A percentile compares a stretch with the other conserved stretches of the same genome.
Conservation (phyloP, 1,140 invertebrate species). For the Cydia pomonella region DNA sequence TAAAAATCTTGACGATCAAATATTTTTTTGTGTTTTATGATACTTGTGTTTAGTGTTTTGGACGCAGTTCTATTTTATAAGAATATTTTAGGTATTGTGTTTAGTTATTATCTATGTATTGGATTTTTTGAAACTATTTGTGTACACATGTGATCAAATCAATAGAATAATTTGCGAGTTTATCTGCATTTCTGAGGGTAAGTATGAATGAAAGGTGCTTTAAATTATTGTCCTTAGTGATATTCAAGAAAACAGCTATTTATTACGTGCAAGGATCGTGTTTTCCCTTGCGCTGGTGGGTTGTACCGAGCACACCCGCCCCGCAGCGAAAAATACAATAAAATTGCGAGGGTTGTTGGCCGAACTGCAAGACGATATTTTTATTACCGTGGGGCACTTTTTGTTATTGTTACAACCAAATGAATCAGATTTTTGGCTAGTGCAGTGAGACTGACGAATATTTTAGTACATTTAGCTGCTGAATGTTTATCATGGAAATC, state of each 20-base stretch:
- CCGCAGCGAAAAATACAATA: conserved; percentile 62
- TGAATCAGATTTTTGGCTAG: background rate
- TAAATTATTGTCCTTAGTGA: conserved; percentile 37
- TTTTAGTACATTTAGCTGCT: background rate
- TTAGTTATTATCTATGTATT: conserved; percentile 19
- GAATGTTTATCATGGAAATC: background rate
- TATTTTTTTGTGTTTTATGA: conserved; percentile 4
- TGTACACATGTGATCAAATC: conserved; percentile 68
- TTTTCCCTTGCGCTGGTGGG: conserved; percentile 36
- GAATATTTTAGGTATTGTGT: background rate
- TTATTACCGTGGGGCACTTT: conserved; percentile 55
- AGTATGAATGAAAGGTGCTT: conserved; percentile 63
- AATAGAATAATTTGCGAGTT: conserved; percentile 54
- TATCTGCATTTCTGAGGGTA: conserved; percentile 63
- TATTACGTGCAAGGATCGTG: background rate
- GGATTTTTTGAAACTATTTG: conserved; percentile 55
- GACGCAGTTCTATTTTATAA: conserved; percentile 19
- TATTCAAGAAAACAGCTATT: conserved; percentile 24
- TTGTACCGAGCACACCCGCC: conserved; percentile 53
- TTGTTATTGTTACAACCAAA: conserved; percentile 36
- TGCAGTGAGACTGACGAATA: background rate
- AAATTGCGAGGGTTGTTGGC: conserved; percentile 60
- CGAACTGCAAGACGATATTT: conserved; percentile 50
- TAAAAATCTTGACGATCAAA: conserved; percentile 3
- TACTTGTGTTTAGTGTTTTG: conserved; percentile 21